phyloP scores from a whole-genome alignment of 2,888 invertebrate genomes.

The Cantharis flavilabris region DNA sequence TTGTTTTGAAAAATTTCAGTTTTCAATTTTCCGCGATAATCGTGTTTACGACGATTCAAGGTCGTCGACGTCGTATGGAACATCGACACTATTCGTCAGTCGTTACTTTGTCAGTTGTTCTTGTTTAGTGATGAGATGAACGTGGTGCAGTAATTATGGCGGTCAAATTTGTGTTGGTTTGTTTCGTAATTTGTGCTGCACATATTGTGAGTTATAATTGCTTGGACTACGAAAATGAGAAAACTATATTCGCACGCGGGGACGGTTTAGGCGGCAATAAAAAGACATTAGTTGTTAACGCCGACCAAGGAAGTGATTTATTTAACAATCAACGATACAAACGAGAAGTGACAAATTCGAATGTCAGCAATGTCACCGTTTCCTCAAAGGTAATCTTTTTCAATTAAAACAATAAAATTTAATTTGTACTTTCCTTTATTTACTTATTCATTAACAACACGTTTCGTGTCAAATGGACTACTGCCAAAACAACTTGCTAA shows the following conservation, averaged over 20 bases:
- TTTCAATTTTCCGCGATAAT: neutral
- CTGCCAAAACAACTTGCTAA: constrained; percentile 8
- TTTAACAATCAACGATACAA: constrained; percentile 8
- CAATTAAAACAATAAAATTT: neutral
- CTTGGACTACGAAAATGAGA: constrained; percentile 34
- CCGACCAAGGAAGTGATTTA: constrained; percentile 12
- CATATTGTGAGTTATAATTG: constrained; percentile 35
- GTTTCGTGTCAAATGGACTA: neutral
- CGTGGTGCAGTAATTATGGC: constrained; percentile 30
- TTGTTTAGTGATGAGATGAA: constrained; percentile 34
- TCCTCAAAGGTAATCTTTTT: constrained; percentile 16
- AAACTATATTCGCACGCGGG: constrained; percentile 36
- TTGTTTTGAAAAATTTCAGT: neutral
- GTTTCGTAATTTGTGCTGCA: constrained; percentile 33
- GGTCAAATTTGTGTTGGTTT: constrained; percentile 20
- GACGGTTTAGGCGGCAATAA: neutral
- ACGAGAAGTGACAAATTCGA: constrained; percentile 14
- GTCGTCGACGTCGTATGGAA: neutral
- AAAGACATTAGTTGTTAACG: constrained; percentile 4
- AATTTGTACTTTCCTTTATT: neutral
- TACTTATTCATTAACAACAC: neutral
- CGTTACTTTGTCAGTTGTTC: neutral
- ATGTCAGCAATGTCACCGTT: constrained; percentile 12
- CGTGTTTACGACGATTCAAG: neutral
- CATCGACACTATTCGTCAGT: neutral